Evolutionary conservation across 2,888 invertebrate genomes (phyloP), one percentile per base, ranked within the genome.

Genomic region (Linnaemya tessellans): DNA sequence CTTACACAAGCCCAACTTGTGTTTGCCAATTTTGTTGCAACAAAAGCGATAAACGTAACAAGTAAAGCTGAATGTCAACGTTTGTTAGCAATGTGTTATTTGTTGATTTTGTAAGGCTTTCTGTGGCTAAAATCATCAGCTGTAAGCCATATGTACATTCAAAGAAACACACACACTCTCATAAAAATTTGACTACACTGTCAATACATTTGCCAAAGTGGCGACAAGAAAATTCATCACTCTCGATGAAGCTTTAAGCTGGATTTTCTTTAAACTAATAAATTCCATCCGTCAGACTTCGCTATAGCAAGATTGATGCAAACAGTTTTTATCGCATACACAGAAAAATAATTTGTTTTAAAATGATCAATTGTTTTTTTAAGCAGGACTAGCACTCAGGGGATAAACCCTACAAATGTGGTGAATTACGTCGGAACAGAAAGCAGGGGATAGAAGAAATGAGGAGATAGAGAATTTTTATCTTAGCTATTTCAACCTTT

Each of bases 201-300:
- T 84, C 84, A 77, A 80, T 68, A 71, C 30, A 22, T 73, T 67
- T 71, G 35, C 71, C 75, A 54, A 77, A 62, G 64, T 71, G 75
- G 25, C 64, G 75, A 77, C 84, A 71, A 65, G 71, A 46, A 84
- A 43, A 80, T 84, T 73, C 67, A 80, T 80, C 67, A 80, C 60
- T 41, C 18, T 77, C 80, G 80, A 71, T 80, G 65, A 80, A 80
- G 51, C 65, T 77, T 65, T 60, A 67, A 70, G 67, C 35, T 58
- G 41, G 56, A 81, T 64, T 70, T 81, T 75, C 35, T 18, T 68
- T 68, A 30, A 80, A 30, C 73, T 43, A 64, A 15, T 46, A 13
- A 20, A 64, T 68, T 30, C 25, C 1, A 41, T n/a, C 30, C 18
- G 22, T 75, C 41, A 70, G 25, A 25, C 67, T 58, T 56, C 22